These are phyloP conservation scores for Anisognathus igniventris DNA, from an alignment of 2,797 vertebrate species.

Conservation along the genomic window DNA sequence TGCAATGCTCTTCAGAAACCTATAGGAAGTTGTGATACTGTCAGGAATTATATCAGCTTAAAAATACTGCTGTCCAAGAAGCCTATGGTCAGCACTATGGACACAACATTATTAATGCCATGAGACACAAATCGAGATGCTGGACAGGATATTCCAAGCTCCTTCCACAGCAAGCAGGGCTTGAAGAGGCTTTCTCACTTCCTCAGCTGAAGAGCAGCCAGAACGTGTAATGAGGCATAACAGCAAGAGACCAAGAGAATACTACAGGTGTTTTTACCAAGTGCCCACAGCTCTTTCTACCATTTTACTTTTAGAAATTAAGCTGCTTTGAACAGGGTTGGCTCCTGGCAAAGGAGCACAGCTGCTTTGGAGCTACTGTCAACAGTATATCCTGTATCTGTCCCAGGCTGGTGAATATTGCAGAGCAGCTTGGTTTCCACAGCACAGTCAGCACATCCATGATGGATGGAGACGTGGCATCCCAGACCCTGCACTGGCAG, in stretches of 20 bases:
- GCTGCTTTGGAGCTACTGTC: neutral
- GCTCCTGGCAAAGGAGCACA: neutral
- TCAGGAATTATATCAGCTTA: neutral
- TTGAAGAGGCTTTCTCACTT: neutral
- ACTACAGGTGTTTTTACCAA: neutral
- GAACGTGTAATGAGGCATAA: accelerated
- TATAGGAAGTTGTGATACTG: neutral
- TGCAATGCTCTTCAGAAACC: neutral
- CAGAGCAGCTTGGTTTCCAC: neutral
- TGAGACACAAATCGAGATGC: accelerated
- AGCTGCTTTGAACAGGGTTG: neutral
- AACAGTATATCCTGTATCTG: neutral
- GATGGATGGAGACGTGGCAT: accelerated
- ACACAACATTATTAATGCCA: neutral
- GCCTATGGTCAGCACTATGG: accelerated
- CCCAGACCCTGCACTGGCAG: neutral
- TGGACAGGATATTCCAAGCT: neutral
- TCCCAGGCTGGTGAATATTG: neutral
- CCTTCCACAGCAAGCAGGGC: neutral
- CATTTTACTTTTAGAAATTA: neutral
- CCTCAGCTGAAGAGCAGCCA: neutral
- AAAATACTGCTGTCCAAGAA: neutral
- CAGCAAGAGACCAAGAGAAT: neutral
- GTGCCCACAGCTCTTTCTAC: neutral
- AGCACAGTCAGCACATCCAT: neutral